Percentiles rank a stretch among this genome's conserved stretches.
Evolutionary conservation across 2,797 vertebrate genomes (phyloP).

Genomic region (Crocodylus rhombifer): DNA sequence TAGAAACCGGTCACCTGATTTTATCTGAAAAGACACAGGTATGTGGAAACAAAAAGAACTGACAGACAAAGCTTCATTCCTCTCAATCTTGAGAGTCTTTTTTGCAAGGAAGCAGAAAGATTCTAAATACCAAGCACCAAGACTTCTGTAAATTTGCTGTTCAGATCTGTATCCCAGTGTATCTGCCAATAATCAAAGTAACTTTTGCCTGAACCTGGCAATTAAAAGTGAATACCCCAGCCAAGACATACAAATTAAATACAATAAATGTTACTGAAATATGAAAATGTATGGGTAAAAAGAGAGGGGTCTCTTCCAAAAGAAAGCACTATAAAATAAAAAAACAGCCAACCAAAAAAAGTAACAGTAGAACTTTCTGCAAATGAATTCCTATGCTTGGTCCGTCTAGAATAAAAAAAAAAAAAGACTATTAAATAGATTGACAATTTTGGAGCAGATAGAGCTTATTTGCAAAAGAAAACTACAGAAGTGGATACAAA

Average conservation of each 20-base stretch:
- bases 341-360: not conserved
- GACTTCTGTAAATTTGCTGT: not conserved
- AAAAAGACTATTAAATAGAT: not conserved
- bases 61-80: not conserved
- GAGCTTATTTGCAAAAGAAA: not conserved
- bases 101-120: not conserved
- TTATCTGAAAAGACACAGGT: not conserved
- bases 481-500: not conserved
- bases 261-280: not conserved
- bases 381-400: not conserved
- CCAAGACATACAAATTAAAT: not conserved
- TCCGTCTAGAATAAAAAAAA: not conserved
- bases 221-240: not conserved
- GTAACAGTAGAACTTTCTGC: not conserved
- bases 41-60: not conserved
- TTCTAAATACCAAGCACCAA: not conserved
- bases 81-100: not conserved
- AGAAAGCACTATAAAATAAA: not conserved
- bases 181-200: not conserved
- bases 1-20: not conserved
- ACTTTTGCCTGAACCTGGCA: not conserved
- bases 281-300: not conserved
- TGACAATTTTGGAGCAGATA: not conserved
- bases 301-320: not conserved
- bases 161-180: not conserved